Evolutionary conservation across 2,113 vertebrate genomes (phyloP).

Genomic region (mouse (Mus musculus)): GRCm39 chr11:74910001-74910500

Average conservation of each 20-base stretch:
- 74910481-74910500: background rate
- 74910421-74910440: background rate
- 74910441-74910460: background rate
- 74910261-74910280: background rate
- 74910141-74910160: background rate
- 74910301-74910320: background rate
- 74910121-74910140: slow-evolving; percentile 11
- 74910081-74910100: background rate
- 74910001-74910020: slow-evolving; percentile 53
- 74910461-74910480: background rate
- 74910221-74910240: background rate
- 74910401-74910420: background rate
- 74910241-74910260: background rate
- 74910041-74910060: slow-evolving; percentile 55
- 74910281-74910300: background rate
- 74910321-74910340: background rate
- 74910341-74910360: background rate
- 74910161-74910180: background rate
- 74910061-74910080: background rate
- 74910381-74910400: background rate
- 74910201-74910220: background rate
- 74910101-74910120: slow-evolving; percentile 45
- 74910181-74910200: background rate
- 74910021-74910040: background rate
- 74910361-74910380: background rate